A percentile compares a stretch with the other conserved stretches of the same genome.
phyloP scores from a whole-genome alignment of 1,140 invertebrate species.

The Drosophila pruinosa region DNA sequence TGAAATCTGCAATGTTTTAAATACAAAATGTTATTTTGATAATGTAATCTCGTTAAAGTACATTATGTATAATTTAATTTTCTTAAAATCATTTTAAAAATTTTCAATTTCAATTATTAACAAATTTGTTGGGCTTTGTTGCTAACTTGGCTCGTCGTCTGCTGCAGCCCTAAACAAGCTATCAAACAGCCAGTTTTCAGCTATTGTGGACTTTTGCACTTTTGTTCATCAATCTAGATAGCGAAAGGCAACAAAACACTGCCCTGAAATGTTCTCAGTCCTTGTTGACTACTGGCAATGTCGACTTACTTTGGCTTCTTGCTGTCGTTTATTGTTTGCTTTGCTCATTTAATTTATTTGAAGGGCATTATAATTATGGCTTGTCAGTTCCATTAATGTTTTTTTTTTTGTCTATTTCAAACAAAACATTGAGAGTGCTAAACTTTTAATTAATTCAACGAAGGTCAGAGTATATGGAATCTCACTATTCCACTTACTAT shows the following conservation, averaged over 20 bases:
- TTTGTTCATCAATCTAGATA: conserved; percentile 36
- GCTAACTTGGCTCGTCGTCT: background rate
- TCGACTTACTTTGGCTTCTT: conserved; percentile 5
- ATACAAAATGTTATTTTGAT: no score
- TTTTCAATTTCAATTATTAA: conserved; percentile 6
- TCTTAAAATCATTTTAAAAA: conserved; percentile 4
- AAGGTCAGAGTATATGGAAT: no score
- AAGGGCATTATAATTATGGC: conserved; percentile 32
- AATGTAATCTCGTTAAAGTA: no score
- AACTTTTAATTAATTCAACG: conserved; percentile 17
- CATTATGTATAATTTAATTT: conserved; percentile 1
- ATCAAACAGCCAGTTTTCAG: conserved; percentile 1
- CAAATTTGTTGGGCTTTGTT: conserved; percentile 12
- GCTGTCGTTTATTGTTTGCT: conserved; percentile 7
- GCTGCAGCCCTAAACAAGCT: background rate
- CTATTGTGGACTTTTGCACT: conserved; percentile 44
- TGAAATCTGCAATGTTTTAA: no score
- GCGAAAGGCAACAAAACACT: background rate
- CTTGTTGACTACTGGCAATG: background rate
- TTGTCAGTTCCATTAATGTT: conserved; percentile 15
- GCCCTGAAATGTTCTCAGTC: conserved; percentile 14
- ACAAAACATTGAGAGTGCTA: background rate
- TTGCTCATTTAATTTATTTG: conserved; percentile 25
- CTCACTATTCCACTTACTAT: no score
- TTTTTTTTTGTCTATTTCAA: conserved; percentile 1